Conservation (phyloP, 2,113 vertebrate species). For the Phainopepla nitens region DNA sequence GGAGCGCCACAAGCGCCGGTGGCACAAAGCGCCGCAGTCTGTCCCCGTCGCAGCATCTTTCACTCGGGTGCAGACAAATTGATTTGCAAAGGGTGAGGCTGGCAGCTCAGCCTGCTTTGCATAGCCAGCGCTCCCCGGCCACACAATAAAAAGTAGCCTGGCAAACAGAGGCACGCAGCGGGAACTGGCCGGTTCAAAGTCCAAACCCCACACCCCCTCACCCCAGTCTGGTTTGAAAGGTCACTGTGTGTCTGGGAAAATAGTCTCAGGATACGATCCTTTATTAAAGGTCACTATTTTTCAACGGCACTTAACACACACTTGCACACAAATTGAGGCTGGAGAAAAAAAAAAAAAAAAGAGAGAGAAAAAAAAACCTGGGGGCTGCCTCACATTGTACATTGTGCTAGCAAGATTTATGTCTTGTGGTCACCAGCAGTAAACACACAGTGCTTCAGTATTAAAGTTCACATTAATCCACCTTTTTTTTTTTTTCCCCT, state of each 20-base stretch:
- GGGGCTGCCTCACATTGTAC: conserved; percentile 68
- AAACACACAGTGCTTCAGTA: conserved; percentile 70
- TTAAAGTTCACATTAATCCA: conserved; percentile 73
- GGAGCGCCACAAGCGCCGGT: conserved; percentile 71
- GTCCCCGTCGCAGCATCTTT: conserved; percentile 77
- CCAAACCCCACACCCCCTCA: conserved; percentile 86
- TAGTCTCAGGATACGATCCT: conserved; percentile 89
- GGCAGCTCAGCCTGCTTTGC: conserved; percentile 89
- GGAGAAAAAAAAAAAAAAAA: not conserved
- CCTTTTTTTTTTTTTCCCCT: not conserved
- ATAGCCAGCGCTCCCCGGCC: conserved; percentile 83
- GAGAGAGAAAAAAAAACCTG: not conserved
- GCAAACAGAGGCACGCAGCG: conserved; percentile 86
- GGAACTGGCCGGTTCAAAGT: conserved; percentile 88
- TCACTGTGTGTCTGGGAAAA: conserved; percentile 96
- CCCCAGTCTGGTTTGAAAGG: conserved; percentile 96
- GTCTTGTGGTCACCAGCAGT: conserved; percentile 81
- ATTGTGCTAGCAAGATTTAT: conserved; percentile 76
- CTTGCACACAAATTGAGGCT: conserved; percentile 74
- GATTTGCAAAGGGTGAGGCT: conserved; percentile 96
- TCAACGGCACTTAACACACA: conserved; percentile 86
- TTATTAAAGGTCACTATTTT: conserved; percentile 97
- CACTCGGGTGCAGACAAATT: conserved; percentile 91
- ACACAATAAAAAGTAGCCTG: conserved; percentile 87
- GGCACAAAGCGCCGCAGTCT: conserved; percentile 79